Evolutionary conservation across 2,797 vertebrate genomes (phyloP), one percentile per base, ranked within the genome.

Genomic region (Labroides dimidiatus): DNA sequence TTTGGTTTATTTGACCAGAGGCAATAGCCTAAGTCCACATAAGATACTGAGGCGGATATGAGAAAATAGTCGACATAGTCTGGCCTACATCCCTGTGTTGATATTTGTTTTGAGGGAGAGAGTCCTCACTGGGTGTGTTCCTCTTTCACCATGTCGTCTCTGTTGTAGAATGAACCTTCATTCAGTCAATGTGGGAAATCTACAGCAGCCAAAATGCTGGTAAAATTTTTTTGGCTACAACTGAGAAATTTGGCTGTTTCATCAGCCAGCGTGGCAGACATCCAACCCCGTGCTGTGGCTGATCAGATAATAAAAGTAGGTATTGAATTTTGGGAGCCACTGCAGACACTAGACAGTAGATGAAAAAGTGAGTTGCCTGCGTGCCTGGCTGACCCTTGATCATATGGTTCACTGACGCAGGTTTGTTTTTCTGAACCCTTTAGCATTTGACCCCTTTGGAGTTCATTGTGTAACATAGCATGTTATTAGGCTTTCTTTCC

Each of bases 31-130:
- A 61, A 82, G 74, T 86, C 68, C 64, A 61, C 56, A 52, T 79
- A 45, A 72, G 85, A 75, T 81, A 69, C 75, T 33, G 58, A 72
- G 57, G 77, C 63, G 81, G 86, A 90, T 90, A 82, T 89, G 78
- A 85, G 82, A 85, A 75, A 87, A 85, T 71, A 73, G 72, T 69
- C 58, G 44, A 69, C 69, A 16, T 37, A 66, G 47, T 60, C 77
- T 81, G 78, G 78, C 61, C 68, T 77, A 53, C 59, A 80, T 89
- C 53, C 78, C 81, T 49, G 59, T 75, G 84, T 84, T 88, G 76
- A 84, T 90, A 64, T 91, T 91, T 91, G 82, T 88, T 90, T 87
- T 82, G 72, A 87, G 70, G 75, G 76, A 81, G 69, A 67, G 59
- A 39, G 62, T 41, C 66, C 75, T 59, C 49, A 5, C 37, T 82